Conservation (phyloP, 2,113 vertebrate species). For the Agelaius phoeniceus region DNA sequence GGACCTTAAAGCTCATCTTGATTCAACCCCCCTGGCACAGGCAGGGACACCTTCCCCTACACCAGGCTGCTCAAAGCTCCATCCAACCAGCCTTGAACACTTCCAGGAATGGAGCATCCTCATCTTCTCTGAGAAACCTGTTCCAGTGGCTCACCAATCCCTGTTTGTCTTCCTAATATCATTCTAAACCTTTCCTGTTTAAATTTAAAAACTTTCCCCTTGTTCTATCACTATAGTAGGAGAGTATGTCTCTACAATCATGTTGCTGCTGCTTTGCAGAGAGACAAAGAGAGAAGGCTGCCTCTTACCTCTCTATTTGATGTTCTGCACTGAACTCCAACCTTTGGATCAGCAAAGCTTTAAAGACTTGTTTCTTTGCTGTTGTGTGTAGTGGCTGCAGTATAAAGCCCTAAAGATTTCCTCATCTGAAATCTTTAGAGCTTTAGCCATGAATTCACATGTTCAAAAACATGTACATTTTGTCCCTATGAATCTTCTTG, state of each 20-base stretch:
- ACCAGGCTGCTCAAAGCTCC: neutral
- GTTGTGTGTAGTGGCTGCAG: neutral
- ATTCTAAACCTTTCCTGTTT: neutral
- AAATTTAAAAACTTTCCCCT: neutral
- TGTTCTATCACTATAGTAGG: neutral
- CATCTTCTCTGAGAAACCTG: neutral
- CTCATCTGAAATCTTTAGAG: neutral
- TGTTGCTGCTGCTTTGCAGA: neutral
- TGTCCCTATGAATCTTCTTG: neutral
- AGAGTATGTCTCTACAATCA: neutral
- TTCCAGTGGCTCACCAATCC: neutral
- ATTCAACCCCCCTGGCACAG: fast-evolving
- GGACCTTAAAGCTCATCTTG: neutral
- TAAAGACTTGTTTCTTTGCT: neutral
- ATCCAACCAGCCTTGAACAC: neutral
- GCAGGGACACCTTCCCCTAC: neutral
- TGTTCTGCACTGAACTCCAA: neutral
- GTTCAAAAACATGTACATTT: neutral
- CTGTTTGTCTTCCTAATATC: neutral
- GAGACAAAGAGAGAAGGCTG: neutral
- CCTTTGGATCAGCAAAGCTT: neutral
- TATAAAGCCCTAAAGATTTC: neutral
- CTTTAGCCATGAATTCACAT: too few relatives aligned
- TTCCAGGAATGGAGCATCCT: neutral
- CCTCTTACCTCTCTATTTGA: neutral